phyloP scores from a whole-genome alignment of 2,113 vertebrate species.

The Rhinoptilus africanus region DNA sequence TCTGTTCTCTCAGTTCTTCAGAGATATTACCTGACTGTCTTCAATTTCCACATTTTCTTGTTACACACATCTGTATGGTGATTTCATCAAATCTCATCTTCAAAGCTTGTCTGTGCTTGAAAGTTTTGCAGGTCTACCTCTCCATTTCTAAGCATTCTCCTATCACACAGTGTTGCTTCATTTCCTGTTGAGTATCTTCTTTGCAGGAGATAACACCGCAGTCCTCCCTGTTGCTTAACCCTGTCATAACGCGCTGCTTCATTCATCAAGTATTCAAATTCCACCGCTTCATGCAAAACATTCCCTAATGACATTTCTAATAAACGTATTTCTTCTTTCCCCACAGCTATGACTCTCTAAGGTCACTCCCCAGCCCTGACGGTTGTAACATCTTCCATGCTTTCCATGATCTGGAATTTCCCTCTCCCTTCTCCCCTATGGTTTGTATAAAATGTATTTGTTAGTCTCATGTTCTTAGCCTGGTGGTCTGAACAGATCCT shows the following conservation, averaged over 20 bases:
- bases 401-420: not conserved
- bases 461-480: not conserved
- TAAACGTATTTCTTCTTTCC: constrained; percentile 4
- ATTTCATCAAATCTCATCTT: not conserved
- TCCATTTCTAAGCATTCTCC: not conserved
- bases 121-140: not conserved
- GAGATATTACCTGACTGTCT: not conserved
- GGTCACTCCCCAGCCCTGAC: not conserved
- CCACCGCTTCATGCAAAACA: not conserved
- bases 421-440: not conserved
- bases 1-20: not conserved
- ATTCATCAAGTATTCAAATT: not conserved
- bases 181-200: not conserved
- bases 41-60: not conserved
- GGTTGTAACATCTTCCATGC: not conserved
- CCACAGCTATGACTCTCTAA: not conserved
- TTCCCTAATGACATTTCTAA: not conserved
- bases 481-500: accelerated
- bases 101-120: not conserved
- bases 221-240: not conserved
- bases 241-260: not conserved
- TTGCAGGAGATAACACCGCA: not conserved
- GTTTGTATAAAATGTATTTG: not conserved
- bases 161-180: not conserved
- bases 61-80: not conserved